Evolutionary conservation across 2,797 vertebrate species (phyloP).

Genomic region (Gastrophryne carolinensis): DNA sequence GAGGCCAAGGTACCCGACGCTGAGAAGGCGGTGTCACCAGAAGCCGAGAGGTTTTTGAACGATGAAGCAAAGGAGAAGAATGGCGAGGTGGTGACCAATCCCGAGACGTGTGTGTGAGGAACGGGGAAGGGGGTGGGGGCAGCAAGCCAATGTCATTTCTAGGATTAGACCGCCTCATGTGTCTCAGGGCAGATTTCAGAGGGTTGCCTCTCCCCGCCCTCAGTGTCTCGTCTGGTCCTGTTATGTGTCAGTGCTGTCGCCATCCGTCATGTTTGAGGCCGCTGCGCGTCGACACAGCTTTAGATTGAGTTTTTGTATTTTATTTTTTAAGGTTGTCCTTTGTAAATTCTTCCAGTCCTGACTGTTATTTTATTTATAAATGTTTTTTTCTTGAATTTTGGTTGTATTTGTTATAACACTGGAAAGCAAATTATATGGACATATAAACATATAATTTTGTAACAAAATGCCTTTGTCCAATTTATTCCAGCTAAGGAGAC

Average conservation of each 20-base stretch:
- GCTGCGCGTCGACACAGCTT: neutral
- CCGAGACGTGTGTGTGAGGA: constrained; percentile 72
- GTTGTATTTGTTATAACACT: constrained; percentile 38
- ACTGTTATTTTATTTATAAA: constrained; percentile 31
- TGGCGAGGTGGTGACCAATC: constrained; percentile 68
- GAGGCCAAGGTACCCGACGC: constrained; percentile 56
- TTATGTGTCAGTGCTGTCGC: neutral
- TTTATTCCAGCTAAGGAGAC: too few species aligned
- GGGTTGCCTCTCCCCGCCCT: neutral
- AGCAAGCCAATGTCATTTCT: constrained; percentile 65
- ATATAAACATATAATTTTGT: constrained; percentile 37
- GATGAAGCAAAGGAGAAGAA: constrained; percentile 68
- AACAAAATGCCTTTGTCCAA: too few species aligned
- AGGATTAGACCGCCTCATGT: too few species aligned
- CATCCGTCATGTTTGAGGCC: neutral
- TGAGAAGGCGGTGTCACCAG: constrained; percentile 61
- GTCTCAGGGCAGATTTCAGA: neutral
- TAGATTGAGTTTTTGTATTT: neutral
- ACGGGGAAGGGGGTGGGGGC: constrained; percentile 50
- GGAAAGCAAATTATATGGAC: constrained; percentile 26
- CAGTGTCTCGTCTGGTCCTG: neutral
- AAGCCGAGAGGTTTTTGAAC: constrained; percentile 68
- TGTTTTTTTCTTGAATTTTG: constrained; percentile 16
- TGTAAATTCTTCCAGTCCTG: constrained; percentile 13
- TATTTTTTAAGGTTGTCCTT: neutral